Base-by-base conservation (phyloP, 1,140 invertebrate genomes). In the Drosophila triauraria region DNA sequence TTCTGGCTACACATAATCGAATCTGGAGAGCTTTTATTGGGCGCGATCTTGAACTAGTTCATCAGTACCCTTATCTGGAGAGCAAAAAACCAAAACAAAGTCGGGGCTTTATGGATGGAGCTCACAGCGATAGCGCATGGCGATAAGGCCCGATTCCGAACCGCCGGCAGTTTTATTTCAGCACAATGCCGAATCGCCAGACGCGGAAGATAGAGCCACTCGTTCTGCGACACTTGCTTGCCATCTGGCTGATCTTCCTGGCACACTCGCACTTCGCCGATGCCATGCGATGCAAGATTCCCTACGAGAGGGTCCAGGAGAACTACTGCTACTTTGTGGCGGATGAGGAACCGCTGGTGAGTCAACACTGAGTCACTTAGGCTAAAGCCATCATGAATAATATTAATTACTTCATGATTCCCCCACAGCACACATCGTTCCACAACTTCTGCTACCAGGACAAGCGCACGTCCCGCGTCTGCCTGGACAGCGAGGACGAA, bases 371-470 rank as follows among this genome's bases (percentile, higher is more conserved):
- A 27, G 15, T 17, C 27, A 42, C n/a, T n/a, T 42, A 42, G n/a
- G 15, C 15, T 3, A 42, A 15, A 6, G 13, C 5, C 1, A 7
- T 40, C 13, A 30, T 30, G 27, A 30, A 30, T 30, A 30, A 30
- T 30, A 50, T 17, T 13, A 8, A 20, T 15, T 13, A 54, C 3
- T 4, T 0, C 20, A 20, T 23, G 7, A 0, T 4, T 12, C 3
- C 8, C 15, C 17, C 13, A 3, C 13, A 87, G 84, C 68, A 77
- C 30, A 88, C 58, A 2, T 90, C 84, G n/a, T 88, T 88, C 23
- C 87, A 88, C 63, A 84, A 88, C 46, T 70, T 78, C 27, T 88
- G 84, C 74, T 88, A 88, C 35, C 78, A 84, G 74, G 84, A 88
- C 4, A 88, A 90, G 47, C 62, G 80, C 8, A 90, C 84, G 3